phyloP scores from a whole-genome alignment of 2,797 vertebrate species.

The Lagodon rhomboides region DNA sequence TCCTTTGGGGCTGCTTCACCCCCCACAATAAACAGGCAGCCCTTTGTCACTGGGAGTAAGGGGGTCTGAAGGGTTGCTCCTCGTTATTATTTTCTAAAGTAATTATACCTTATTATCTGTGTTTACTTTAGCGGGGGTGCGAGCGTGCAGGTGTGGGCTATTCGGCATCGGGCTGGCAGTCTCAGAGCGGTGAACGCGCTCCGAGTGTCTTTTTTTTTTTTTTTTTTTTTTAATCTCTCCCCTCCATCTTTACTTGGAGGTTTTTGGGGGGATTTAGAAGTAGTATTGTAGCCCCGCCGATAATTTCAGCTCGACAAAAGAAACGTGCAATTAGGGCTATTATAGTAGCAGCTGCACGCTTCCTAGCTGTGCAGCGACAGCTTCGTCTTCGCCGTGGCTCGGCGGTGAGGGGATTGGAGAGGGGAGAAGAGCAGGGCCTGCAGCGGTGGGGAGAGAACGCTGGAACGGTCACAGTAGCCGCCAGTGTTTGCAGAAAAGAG shows the following conservation, averaged over 20 bases:
- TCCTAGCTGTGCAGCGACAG: slow-evolving; percentile 87
- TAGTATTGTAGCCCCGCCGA: slow-evolving; percentile 90
- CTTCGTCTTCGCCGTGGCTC: slow-evolving; percentile 76
- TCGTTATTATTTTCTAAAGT: slow-evolving; percentile 95
- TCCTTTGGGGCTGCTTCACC: slow-evolving; percentile 87
- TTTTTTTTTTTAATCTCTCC: slow-evolving; percentile 56
- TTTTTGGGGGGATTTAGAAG: slow-evolving; percentile 89
- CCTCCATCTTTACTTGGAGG: slow-evolving; percentile 84
- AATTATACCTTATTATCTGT: slow-evolving; percentile 99
- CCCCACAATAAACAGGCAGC: slow-evolving; percentile 91
- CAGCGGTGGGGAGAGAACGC: slow-evolving; percentile 51
- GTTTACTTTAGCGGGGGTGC: slow-evolving; percentile 95
- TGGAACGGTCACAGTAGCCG: slow-evolving; percentile 67
- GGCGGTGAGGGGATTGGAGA: slow-evolving; percentile 60
- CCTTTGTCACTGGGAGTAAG: slow-evolving; percentile 90
- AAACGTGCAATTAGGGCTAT: slow-evolving; percentile 97
- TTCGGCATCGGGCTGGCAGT: slow-evolving; percentile 87
- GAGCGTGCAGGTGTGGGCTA: slow-evolving; percentile 95
- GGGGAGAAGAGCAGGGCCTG: slow-evolving; percentile 55
- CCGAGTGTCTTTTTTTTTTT: slow-evolving; percentile 87
- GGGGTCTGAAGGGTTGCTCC: slow-evolving; percentile 80
- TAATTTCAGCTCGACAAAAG: slow-evolving; percentile 95
- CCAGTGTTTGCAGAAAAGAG: slow-evolving; percentile 63
- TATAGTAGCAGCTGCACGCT: slow-evolving; percentile 96
- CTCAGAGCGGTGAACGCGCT: slow-evolving; percentile 88